Base-by-base conservation (phyloP, 2,797 vertebrate genomes). In the Coccyzus lansbergi region DNA sequence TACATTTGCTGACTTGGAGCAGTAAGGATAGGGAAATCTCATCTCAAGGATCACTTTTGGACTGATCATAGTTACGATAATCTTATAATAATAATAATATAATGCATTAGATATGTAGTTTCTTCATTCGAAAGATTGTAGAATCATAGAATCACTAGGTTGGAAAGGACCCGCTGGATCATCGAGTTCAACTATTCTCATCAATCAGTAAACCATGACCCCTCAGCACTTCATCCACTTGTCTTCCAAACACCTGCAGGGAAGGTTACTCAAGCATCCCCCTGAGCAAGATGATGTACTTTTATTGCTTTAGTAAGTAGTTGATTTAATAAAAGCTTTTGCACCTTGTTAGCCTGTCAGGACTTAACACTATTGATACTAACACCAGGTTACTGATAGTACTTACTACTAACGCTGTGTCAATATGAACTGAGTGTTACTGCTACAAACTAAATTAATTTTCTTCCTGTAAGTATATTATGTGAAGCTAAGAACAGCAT, bases 231-330 rank as follows among this genome's bases (percentile, higher is more conserved):
- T n/a, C n/a, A n/a, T n/a, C n/a, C n/a, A n/a, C n/a, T n/a, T n/a
- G n/a, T n/a, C n/a, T n/a, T n/a, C n/a, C n/a, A n/a, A n/a, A n/a
- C n/a, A n/a, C n/a, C n/a, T n/a, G n/a, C n/a, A n/a, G n/a, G n/a
- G n/a, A n/a, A n/a, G n/a, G n/a, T n/a, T n/a, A n/a, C n/a, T n/a
- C n/a, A n/a, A n/a, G n/a, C n/a, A n/a, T n/a, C n/a, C n/a, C n/a
- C n/a, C n/a, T n/a, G n/a, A n/a, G n/a, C n/a, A n/a, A n/a, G 16
- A 18, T 29, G 2, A 10, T 26, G 4, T 44, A 14, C 3, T 14
- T 51, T 56, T 86, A 79, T 67, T 68, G 26, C 6, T 67, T 34
- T 49, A 56, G 6, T 33, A 49, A 74, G 34, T 40, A 33, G 12
- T n/a, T 72, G 38, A 33, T 63, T 59, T 86, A 49, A 20, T 86